Percentiles rank a stretch among this genome's conserved stretches.
Evolutionary conservation across 1,140 invertebrate genomes (phyloP).

Genomic region (fruit fly (Drosophila melanogaster)): DNA sequence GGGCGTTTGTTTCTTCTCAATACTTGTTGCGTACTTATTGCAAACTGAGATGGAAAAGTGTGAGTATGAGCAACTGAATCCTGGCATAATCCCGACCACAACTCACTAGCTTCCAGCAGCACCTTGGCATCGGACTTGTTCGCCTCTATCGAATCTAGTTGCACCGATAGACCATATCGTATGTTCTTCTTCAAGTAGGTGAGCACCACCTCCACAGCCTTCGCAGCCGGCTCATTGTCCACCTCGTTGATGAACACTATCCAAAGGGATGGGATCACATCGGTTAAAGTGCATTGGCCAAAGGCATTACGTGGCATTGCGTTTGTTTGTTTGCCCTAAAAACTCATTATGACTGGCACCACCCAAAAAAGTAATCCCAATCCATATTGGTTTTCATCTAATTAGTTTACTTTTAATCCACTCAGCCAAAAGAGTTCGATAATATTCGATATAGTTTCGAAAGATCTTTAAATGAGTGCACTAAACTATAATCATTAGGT

Average conservation of each 20-base stretch:
- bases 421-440: neutral
- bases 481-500: no score
- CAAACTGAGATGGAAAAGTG: constrained; percentile 86
- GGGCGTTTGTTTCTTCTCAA: constrained; percentile 87
- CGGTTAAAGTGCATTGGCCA: constrained; percentile 4
- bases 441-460: no score
- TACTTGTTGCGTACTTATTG: constrained; percentile 88
- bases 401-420: constrained; percentile 62
- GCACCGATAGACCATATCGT: constrained; percentile 88
- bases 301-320: constrained; percentile 33
- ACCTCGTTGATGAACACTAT: constrained; percentile 90
- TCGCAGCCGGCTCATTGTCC: constrained; percentile 88
- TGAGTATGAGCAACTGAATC: neutral
- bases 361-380: constrained; percentile 4
- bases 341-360: constrained; percentile 7
- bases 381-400: constrained; percentile 29
- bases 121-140: constrained; percentile 89
- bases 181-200: constrained; percentile 89
- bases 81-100: no score
- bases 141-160: constrained; percentile 87
- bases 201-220: constrained; percentile 88
- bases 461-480: no score
- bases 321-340: constrained; percentile 22
- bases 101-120: constrained; percentile 87
- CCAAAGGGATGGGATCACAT: neutral